These are phyloP conservation scores for Protobothrops mucrosquamatus DNA, from an alignment of 2,113 vertebrate species.

Conservation along the genomic window DNA sequence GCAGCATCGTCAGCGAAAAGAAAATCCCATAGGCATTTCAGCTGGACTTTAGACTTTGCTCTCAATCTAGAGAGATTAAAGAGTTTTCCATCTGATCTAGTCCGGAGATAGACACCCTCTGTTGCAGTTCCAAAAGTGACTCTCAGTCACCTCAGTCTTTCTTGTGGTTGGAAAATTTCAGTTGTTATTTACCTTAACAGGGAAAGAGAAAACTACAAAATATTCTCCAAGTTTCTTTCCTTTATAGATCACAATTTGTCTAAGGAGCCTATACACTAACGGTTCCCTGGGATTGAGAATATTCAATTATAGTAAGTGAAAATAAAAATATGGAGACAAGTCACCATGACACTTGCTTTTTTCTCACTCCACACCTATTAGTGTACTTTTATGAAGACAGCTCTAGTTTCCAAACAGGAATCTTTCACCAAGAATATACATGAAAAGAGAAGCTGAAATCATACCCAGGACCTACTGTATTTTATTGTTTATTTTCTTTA, in stretches of 20 bases:
- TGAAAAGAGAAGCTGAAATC: neutral
- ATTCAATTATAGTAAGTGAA: neutral
- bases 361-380: neutral
- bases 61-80: too few species aligned
- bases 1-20: too few species aligned
- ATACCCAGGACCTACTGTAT: neutral
- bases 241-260: neutral
- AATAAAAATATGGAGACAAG: neutral
- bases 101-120: too few species aligned
- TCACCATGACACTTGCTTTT: neutral
- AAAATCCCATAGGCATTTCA: too few species aligned
- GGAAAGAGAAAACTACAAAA: neutral
- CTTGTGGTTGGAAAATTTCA: neutral
- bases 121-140: too few species aligned
- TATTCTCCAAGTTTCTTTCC: neutral
- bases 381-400: neutral
- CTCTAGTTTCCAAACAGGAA: neutral
- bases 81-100: too few species aligned
- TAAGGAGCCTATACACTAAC: neutral
- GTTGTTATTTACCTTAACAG: neutral
- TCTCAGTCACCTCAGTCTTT: too few species aligned
- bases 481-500: neutral
- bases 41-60: too few species aligned
- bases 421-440: neutral
- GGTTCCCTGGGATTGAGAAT: neutral